Evolutionary conservation across 2,888 invertebrate species (phyloP), one percentile per base, ranked within the genome.

Genomic region (Zygogramma bicolorata): DNA sequence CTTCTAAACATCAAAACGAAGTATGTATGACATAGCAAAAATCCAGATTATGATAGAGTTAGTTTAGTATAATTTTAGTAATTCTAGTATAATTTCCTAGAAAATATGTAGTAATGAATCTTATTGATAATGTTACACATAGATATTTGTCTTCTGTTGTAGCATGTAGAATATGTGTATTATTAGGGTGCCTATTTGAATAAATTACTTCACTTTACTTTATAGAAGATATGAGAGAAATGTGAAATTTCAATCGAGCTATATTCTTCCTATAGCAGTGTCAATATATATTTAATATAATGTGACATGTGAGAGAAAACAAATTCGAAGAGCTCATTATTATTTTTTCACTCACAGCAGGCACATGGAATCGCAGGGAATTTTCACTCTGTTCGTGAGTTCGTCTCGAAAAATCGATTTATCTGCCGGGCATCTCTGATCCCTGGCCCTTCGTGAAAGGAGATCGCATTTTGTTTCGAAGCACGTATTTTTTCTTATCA

Each of bases 401-500:
- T 3, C 8, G 18, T 7, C 61, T n/a, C 25, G 27, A 62, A 42
- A 6, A 42, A 62, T 62, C 61, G 42, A 62, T 62, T 42, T 40
- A 7, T n/a, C 25, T 40, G 61, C 25, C 40, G 27, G 42, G 61
- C 42, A 42, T 62, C 27, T 3, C n/a, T 25, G 42, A 62, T 42
- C 15, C 18, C 46, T 20, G 46, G 46, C 20, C 13, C 20, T 46
- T 20, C 10, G 46, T 20, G 46, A 20, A 38, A 10, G 46, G 8
- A 46, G 20, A 20, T 20, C 18, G 68, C 80, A 81, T 84, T 81
- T 75, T 76, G 77, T 83, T 85, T 83, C 84, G 75, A 74, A 76
- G 81, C 85, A 84, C 84, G 85, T 84, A 84, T 82, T 83, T 84
- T 84, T 82, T 82, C 82, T 83, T 84, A 84, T 84, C 83, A 83